Base-by-base conservation (phyloP, 92 coral and sea anemone genomes). In the Plumapathes pennacea region DNA sequence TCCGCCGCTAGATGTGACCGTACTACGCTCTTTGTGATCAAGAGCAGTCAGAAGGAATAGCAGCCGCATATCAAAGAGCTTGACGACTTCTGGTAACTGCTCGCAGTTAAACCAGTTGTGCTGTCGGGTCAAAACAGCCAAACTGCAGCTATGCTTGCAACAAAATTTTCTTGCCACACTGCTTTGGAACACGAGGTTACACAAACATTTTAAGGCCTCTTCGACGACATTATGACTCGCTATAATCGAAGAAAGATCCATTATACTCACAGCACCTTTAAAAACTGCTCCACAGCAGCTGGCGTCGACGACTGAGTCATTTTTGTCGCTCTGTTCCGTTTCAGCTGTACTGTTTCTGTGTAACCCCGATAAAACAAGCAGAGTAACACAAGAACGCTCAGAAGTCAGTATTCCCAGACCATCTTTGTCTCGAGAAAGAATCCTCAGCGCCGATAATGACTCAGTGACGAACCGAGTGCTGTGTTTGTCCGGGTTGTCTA, bases 141-240 rank as follows among this genome's bases (percentile, higher is more conserved):
- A 73, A 10, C 82, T 81, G 18, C 85, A 67, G 36, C 52, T 74
- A 50, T 80, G 66, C 3, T 71, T 76, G 25, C 74, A 60, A 36
- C 89, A 76, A n/a, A 76, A 78, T 47, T 66, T 75, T 26, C 99
- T 83, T 15, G 88, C 90, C n/a, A 40, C 46, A 32, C 67, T 39
- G 57, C 89, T 84, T 64, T 89, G 99, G 52, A 67, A 94, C 19
- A 86, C 88, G n/a, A 94, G 65, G 57, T 94, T 94, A 39, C 99
- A 94, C 50, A 94, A 64, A 45, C 99, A 94, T 77, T 94, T 94
- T 23, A 84, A 39, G 17, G 96, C 95, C 63, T 88, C 99, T 27
- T 77, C 53, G 10, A 89, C 60, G 3, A 82, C 87, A 28, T 60
- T 79, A 27, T 68, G 70, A 5, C 24, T 38, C 1, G 77, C 69